phyloP scores from a whole-genome alignment of 2,797 vertebrate genomes.

The Lophotriccus pileatus region DNA sequence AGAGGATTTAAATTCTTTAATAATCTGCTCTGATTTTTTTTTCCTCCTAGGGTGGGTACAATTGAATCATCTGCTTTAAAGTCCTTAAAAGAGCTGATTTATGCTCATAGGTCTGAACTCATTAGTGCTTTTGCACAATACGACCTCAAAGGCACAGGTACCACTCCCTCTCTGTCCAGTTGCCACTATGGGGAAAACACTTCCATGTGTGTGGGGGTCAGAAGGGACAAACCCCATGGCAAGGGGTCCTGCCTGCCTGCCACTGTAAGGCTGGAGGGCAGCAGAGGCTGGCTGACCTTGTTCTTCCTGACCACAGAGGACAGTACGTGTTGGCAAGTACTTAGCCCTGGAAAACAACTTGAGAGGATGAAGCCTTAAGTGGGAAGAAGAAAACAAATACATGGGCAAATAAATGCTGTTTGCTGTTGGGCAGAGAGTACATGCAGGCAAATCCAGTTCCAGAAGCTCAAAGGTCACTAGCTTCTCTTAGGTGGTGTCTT shows the following conservation, averaged over 20 bases:
- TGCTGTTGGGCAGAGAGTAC: background rate
- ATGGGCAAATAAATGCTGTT: background rate
- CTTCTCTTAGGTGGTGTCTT: background rate
- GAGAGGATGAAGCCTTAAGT: background rate
- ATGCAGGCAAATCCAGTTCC: background rate
- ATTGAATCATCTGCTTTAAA: constrained; percentile 89
- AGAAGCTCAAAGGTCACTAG: background rate
- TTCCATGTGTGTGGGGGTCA: rapidly evolving
- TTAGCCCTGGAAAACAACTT: background rate
- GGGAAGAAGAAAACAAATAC: background rate
- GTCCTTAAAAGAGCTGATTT: constrained; percentile 88
- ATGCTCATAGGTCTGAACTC: constrained; percentile 86
- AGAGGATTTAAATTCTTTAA: background rate
- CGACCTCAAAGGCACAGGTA: constrained; percentile 83
- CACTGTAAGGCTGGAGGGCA: background rate
- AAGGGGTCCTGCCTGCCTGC: background rate
- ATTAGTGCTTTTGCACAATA: constrained; percentile 81
- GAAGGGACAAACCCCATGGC: background rate
- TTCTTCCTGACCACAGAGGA: background rate
- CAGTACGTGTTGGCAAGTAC: background rate
- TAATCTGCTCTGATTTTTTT: background rate
- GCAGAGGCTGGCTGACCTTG: background rate
- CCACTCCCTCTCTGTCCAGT: background rate
- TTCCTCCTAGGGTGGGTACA: constrained; percentile 79
- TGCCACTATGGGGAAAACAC: background rate